Percentiles rank a stretch among this genome's conserved stretches.
phyloP scores from a whole-genome alignment of 2,888 invertebrate genomes.

The Panopea generosa region DNA sequence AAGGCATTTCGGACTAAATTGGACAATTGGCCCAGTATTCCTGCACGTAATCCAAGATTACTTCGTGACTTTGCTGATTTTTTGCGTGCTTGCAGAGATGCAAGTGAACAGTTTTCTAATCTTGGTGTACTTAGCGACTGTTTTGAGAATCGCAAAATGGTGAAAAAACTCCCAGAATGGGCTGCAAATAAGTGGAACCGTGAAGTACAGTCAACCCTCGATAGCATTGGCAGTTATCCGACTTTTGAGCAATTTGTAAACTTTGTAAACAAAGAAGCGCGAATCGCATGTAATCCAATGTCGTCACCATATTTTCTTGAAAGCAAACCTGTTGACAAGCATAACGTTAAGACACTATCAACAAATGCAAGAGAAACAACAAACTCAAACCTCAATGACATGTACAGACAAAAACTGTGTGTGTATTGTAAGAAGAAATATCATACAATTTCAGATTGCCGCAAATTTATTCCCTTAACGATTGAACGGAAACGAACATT shows the following conservation, averaged over 20 bases:
- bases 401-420: conserved; percentile 9
- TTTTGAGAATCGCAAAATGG: conserved; percentile 25
- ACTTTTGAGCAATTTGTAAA: not conserved
- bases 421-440: conserved; percentile 7
- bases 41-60: conserved; percentile 2
- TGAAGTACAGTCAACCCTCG: not conserved
- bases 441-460: conserved; percentile 20
- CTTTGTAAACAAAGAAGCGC: conserved; percentile 23
- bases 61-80: conserved; percentile 15
- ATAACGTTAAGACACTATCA: conserved; percentile 5
- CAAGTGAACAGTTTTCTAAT: not conserved
- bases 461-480: conserved; percentile 15
- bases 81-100: conserved; percentile 14
- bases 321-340: not conserved
- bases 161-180: conserved; percentile 34
- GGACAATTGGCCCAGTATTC: conserved; percentile 19
- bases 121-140: conserved; percentile 20
- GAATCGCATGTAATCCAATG: conserved; percentile 27
- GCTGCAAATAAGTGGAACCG: conserved; percentile 41
- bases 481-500: conserved; percentile 21
- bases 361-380: conserved; percentile 11
- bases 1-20: conserved; percentile 45
- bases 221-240: conserved; percentile 7
- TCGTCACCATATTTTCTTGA: conserved; percentile 21
- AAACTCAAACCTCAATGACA: not conserved